Base-by-base conservation (phyloP, 2,888 invertebrate genomes). In the Eupithecia centaureata region DNA sequence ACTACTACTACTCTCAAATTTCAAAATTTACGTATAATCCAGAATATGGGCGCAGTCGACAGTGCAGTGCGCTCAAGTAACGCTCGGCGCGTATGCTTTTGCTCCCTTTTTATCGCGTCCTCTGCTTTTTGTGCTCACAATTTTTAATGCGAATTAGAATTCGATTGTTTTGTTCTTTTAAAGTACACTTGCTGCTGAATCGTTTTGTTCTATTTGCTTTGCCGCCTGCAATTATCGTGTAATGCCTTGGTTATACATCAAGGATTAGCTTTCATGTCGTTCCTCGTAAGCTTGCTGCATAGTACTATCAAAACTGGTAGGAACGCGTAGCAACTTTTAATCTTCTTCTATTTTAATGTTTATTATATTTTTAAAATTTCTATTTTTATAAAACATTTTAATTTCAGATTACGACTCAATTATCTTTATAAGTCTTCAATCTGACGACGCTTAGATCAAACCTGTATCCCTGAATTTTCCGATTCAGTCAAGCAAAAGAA, bases 111-210 rank as follows among this genome's bases (percentile, higher is more conserved):
- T 72, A 66, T 68, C 64, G 62, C 67, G 58, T 67, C 51, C 67
- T 66, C 52, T 63, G 66, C 68, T 63, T 73, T 72, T 69, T 72
- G 71, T 70, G 70, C 65, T 70, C 71, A 58, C 67, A 70, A 64
- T 67, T 72, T 73, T 74, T 71, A 76, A 73, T 74, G 70, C 71
- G 74, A 74, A 71, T 72, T 74, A 73, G 66, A 59, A 68, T 70
- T 67, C 63, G 65, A 73, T 72, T 72, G 64, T 73, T 73, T 70
- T 73, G 38, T 63, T 68, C 52, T 15, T 64, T 35, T 30, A 27
- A 63, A 42, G 51, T 18, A 10, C 13, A 32, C 8, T 33, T 35
- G 25, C 61, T 18, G 61, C 68, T 30, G 32, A 32, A 51, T 38
- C 60, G 25, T 30, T 35, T 63, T 61, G 32, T 18, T 33, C 22